These are phyloP conservation scores for Harpalus rufipes DNA, from an alignment of 2,888 invertebrate genomes.

Conservation along the genomic window DNA sequence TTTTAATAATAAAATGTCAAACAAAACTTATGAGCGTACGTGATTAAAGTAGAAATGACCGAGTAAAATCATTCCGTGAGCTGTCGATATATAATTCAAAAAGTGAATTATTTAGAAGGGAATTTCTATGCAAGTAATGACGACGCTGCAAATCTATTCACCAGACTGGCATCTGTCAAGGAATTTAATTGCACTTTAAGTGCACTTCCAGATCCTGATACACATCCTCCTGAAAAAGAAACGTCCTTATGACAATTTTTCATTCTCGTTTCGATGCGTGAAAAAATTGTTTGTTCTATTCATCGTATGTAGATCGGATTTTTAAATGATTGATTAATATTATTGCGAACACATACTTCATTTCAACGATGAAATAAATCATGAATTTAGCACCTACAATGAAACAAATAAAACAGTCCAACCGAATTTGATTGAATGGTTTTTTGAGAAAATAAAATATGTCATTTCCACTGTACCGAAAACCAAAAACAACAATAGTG, in stretches of 20 bases:
- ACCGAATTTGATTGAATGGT: slow-evolving; percentile 36
- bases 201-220: background rate
- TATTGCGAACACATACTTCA: slow-evolving; percentile 39
- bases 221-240: background rate
- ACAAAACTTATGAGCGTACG: slow-evolving; percentile 39
- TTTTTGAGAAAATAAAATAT: slow-evolving; percentile 46
- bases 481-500: background rate
- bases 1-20: slow-evolving; percentile 50
- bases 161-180: background rate
- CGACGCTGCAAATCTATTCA: slow-evolving; percentile 1
- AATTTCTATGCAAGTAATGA: slow-evolving; percentile 49
- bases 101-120: slow-evolving; percentile 54
- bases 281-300: slow-evolving; percentile 44
- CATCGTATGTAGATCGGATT: slow-evolving; percentile 39
- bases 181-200: slow-evolving; percentile 19
- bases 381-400: slow-evolving; percentile 38
- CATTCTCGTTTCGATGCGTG: background rate
- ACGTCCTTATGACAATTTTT: slow-evolving; percentile 6
- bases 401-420: slow-evolving; percentile 39
- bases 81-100: slow-evolving; percentile 53
- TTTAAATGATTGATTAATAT: slow-evolving; percentile 47
- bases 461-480: background rate
- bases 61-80: slow-evolving; percentile 27
- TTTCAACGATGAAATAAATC: slow-evolving; percentile 42
- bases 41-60: slow-evolving; percentile 44